Conservation (phyloP, 1,140 invertebrate genomes). For the Drosophila repleta region DNA sequence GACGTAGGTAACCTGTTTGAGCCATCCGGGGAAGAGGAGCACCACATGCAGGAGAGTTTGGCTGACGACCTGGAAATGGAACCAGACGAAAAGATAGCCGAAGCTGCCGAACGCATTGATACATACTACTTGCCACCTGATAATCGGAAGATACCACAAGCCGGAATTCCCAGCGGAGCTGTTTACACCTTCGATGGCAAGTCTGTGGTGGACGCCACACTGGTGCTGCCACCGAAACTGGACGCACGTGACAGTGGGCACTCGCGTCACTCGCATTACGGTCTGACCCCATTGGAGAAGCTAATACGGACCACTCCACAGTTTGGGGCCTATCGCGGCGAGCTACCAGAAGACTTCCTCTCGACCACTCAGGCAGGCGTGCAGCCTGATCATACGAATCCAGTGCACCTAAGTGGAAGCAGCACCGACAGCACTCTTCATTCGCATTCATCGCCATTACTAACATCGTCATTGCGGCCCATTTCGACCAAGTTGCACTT, state of each 20-base stretch:
- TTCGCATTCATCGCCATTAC: slow-evolving; percentile 45
- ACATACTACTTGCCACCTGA: slow-evolving; percentile 89
- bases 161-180: slow-evolving; percentile 84
- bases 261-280: slow-evolving; percentile 84
- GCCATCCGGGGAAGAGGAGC: slow-evolving; percentile 43
- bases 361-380: slow-evolving; percentile 38
- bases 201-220: slow-evolving; percentile 87
- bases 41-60: slow-evolving; percentile 19
- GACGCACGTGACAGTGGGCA: slow-evolving; percentile 83
- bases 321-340: slow-evolving; percentile 89
- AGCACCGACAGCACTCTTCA: slow-evolving; percentile 32
- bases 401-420: slow-evolving; percentile 35
- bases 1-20: slow-evolving; percentile 52
- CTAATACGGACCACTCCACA: slow-evolving; percentile 88
- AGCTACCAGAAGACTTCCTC: slow-evolving; percentile 85
- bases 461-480: slow-evolving; percentile 68
- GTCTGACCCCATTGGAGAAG: slow-evolving; percentile 86
- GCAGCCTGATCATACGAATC: slow-evolving; percentile 47
- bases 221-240: slow-evolving; percentile 85
- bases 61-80: slow-evolving; percentile 72
- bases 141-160: slow-evolving; percentile 83
- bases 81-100: slow-evolving; percentile 86
- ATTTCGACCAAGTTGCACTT: slow-evolving; percentile 79
- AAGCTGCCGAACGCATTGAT: slow-evolving; percentile 89
- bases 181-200: slow-evolving; percentile 90